Evolutionary conservation across 2,797 vertebrate species (phyloP).

Genomic region (Leptatherina wallacei): DNA sequence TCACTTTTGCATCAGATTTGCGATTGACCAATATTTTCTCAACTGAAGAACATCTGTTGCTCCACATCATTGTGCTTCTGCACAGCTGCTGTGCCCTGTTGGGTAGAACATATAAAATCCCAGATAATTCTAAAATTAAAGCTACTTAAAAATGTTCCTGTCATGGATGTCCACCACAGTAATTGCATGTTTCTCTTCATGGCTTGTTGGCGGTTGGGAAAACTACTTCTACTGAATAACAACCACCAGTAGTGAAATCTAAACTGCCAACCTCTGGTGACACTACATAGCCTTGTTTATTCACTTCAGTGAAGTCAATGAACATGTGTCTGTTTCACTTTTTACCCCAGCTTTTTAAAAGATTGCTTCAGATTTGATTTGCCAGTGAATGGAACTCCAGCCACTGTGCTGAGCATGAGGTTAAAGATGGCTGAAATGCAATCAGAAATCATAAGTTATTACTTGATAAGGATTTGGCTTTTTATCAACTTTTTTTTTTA

Average conservation of each 20-base stretch:
- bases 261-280: not conserved
- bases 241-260: no score
- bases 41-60: no score
- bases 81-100: not conserved
- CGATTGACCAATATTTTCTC: no score
- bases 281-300: not conserved
- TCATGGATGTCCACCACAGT: not conserved
- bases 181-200: not conserved
- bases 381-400: not conserved
- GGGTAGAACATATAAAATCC: not conserved
- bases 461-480: not conserved
- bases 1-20: no score
- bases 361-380: not conserved
- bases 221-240: no score
- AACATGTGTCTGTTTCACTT: no score
- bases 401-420: not conserved
- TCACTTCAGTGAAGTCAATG: no score
- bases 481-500: not conserved
- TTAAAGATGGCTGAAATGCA: not conserved
- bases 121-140: not conserved
- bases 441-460: not conserved
- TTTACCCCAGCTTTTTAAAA: no score
- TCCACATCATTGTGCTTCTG: no score
- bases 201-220: no score
- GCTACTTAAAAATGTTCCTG: not conserved